Evolutionary conservation across 2,797 vertebrate genomes (phyloP).

Genomic region (Dipus sagitta): DNA sequence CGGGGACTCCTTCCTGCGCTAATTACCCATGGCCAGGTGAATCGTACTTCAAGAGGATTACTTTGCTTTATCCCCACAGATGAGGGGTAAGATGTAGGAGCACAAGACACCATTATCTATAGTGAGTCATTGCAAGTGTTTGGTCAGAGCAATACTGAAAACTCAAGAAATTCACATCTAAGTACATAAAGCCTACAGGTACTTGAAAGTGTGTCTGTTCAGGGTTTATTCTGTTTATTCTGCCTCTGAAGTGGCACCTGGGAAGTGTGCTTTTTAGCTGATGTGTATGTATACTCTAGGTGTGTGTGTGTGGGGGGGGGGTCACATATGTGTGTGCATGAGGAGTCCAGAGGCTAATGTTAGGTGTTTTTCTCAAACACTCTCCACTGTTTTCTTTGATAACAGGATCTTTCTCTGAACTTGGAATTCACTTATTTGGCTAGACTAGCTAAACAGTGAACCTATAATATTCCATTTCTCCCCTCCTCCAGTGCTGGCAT

Average conservation of each 20-base stretch:
- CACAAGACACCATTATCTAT: not conserved
- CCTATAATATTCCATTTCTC: too few relatives aligned
- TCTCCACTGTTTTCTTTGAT: too few relatives aligned
- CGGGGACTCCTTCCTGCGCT: not conserved
- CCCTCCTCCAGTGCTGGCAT: too few relatives aligned
- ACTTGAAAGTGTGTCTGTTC: not conserved
- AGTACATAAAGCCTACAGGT: not conserved
- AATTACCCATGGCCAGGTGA: not conserved
- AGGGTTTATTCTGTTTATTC: not conserved
- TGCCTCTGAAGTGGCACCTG: not conserved
- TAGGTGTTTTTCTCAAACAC: too few relatives aligned
- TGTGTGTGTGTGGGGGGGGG: too few relatives aligned
- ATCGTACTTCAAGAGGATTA: not conserved
- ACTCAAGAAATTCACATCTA: not conserved
- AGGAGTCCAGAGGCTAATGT: too few relatives aligned
- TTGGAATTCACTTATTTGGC: too few relatives aligned
- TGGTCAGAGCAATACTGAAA: not conserved
- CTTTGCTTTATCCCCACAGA: not conserved
- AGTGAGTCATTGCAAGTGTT: not conserved
- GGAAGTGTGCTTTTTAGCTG: too few relatives aligned
- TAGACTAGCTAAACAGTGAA: too few relatives aligned
- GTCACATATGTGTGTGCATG: too few relatives aligned
- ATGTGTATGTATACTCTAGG: too few relatives aligned
- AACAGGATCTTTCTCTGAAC: too few relatives aligned
- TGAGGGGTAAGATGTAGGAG: not conserved